phyloP scores from a whole-genome alignment of 2,888 invertebrate genomes.

The Brachycybe producta region DNA sequence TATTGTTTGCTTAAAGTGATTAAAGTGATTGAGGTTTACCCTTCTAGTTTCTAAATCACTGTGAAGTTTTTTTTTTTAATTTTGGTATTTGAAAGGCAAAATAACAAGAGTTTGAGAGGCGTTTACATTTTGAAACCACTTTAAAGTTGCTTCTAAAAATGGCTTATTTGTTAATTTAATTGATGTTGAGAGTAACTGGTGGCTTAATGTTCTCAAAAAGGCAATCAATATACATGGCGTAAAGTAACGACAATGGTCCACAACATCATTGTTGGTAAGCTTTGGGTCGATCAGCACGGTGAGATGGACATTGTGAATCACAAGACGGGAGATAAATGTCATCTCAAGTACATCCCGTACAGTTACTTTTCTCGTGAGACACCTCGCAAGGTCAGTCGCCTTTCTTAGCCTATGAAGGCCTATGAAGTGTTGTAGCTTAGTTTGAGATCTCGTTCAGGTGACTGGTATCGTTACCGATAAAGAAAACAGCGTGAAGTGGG shows the following conservation, averaged over 20 bases:
- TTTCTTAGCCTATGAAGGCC: not conserved
- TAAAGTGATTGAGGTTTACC: not conserved
- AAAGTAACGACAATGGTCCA: slow-evolving; percentile 98
- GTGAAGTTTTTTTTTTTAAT: too few relatives aligned
- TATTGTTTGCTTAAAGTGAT: not conserved
- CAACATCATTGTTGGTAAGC: slow-evolving; percentile 97
- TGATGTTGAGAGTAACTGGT: not conserved
- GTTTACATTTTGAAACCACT: not conserved
- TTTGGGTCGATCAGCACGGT: slow-evolving; percentile 99
- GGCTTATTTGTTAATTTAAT: not conserved
- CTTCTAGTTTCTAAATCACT: too few relatives aligned
- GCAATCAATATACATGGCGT: slow-evolving; percentile 90
- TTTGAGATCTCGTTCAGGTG: slow-evolving; percentile 44
- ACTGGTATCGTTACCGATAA: slow-evolving; percentile 49
- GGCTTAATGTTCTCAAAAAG: slow-evolving; percentile 29
- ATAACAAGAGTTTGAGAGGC: too few relatives aligned
- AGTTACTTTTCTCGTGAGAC: slow-evolving; percentile 96
- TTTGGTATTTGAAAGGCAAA: too few relatives aligned
- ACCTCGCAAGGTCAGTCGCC: slow-evolving; percentile 62
- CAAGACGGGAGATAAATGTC: slow-evolving; percentile 79
- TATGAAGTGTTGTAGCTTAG: not conserved
- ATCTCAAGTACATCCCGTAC: slow-evolving; percentile 93
- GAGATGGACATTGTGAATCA: slow-evolving; percentile 96
- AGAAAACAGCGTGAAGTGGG: slow-evolving; percentile 46
- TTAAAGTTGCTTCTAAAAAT: not conserved